Conservation (phyloP, 2,113 vertebrate species). For the Cynocephalus volans region DNA sequence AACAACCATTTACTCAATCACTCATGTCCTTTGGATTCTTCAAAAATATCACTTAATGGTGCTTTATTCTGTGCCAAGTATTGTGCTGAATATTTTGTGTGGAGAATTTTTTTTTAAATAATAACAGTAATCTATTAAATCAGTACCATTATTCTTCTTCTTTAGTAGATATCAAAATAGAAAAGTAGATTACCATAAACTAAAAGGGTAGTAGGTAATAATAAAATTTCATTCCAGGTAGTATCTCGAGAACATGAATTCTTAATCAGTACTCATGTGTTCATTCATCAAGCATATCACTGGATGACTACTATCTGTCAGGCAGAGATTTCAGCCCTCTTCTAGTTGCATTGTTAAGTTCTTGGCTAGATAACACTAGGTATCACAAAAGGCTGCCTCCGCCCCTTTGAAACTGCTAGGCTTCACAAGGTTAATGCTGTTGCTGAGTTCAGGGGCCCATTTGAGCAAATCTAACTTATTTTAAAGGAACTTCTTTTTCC, state of each 20-base stretch:
- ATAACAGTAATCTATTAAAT: conserved; percentile 3
- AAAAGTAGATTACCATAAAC: conserved; percentile 44
- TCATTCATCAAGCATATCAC: neutral
- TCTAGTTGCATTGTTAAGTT: neutral
- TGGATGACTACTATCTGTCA: neutral
- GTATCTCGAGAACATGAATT: neutral
- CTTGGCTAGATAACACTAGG: neutral
- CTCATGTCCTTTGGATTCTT: neutral
- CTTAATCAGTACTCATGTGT: neutral
- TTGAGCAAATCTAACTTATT: neutral
- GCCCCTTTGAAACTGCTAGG: neutral
- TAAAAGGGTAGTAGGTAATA: neutral
- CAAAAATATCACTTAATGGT: neutral
- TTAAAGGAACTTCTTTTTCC: neutral
- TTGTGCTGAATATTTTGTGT: neutral
- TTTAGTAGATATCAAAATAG: conserved; percentile 20
- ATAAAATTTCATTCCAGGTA: neutral
- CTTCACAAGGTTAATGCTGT: neutral
- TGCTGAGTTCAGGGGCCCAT: neutral
- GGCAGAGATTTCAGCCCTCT: neutral
- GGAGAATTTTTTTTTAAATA: neutral
- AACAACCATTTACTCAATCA: neutral
- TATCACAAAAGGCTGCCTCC: neutral
- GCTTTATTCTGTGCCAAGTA: neutral
- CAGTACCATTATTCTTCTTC: neutral